Evolutionary conservation across 2,797 vertebrate genomes (phyloP).

Genomic region (Phoebastria nigripes): DNA sequence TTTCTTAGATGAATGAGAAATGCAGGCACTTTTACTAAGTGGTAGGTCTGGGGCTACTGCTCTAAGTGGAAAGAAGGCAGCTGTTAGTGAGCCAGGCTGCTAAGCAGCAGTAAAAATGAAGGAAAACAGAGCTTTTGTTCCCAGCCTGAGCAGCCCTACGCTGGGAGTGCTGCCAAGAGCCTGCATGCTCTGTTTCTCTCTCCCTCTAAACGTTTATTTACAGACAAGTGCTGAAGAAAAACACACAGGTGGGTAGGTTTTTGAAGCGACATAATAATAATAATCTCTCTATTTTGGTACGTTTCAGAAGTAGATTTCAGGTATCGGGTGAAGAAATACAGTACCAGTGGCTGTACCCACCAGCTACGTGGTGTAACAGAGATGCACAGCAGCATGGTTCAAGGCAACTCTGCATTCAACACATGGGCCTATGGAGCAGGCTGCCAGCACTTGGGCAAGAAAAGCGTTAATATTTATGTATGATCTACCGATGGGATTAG

Average conservation of each 20-base stretch:
- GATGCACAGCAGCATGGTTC: neutral
- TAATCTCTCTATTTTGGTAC: neutral
- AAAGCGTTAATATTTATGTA: neutral
- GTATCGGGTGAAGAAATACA: neutral
- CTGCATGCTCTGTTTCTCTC: neutral
- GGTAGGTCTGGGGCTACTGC: neutral
- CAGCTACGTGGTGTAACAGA: neutral
- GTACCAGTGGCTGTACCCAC: neutral
- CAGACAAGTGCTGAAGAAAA: neutral
- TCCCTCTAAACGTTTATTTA: neutral
- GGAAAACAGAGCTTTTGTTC: constrained; percentile 32
- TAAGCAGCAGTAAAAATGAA: constrained; percentile 20
- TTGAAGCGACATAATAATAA: neutral
- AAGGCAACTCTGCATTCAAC: neutral
- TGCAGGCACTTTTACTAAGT: neutral
- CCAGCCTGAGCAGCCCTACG: neutral
- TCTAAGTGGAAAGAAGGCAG: neutral
- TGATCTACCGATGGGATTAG: neutral
- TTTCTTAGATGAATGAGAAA: neutral
- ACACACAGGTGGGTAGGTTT: neutral
- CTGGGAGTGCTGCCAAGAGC: constrained; percentile 13
- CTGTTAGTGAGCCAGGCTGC: neutral
- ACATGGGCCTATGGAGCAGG: neutral
- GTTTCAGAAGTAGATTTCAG: neutral
- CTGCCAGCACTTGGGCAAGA: neutral